These are phyloP conservation scores for Epinephelus cyanopodus DNA, from an alignment of 2,113 vertebrate species.

Conservation along the genomic window DNA sequence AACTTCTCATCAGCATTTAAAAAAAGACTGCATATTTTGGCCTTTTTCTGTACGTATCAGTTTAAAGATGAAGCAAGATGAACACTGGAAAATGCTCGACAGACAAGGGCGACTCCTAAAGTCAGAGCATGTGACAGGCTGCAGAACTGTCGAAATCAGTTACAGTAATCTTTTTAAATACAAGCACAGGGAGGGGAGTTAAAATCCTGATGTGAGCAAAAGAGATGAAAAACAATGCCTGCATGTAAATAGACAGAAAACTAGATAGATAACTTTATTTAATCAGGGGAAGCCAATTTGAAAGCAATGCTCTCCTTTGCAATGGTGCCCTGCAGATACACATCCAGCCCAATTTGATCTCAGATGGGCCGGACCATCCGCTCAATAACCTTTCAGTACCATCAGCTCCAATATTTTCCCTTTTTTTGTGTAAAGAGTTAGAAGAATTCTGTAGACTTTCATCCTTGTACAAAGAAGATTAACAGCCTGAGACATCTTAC, in stretches of 20 bases:
- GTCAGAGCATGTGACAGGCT: slow-evolving; percentile 8
- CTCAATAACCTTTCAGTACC: too few species aligned
- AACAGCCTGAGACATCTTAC: too few species aligned
- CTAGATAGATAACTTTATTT: too few species aligned
- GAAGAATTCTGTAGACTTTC: too few species aligned
- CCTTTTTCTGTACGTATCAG: neutral
- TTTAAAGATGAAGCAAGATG: slow-evolving; percentile 17
- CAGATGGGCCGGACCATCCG: too few species aligned
- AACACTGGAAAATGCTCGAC: neutral
- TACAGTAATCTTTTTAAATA: slow-evolving; percentile 26
- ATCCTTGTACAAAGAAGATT: too few species aligned
- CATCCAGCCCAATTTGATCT: too few species aligned
- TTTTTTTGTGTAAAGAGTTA: too few species aligned
- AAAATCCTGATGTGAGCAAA: slow-evolving; percentile 38
- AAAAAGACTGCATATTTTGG: slow-evolving; percentile 18
- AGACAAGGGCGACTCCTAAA: neutral
- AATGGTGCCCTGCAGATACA: too few species aligned
- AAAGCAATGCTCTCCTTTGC: too few species aligned
- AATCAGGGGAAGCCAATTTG: too few species aligned
- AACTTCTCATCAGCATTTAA: slow-evolving; percentile 17
- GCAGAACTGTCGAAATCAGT: slow-evolving; percentile 1
- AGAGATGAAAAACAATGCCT: slow-evolving; percentile 19
- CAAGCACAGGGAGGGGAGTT: slow-evolving; percentile 10
- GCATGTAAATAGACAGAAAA: neutral
- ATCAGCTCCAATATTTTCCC: too few species aligned